These are phyloP conservation scores for Paedocypris sp. DNA, from an alignment of 2,113 vertebrate species.

Conservation along the genomic window DNA sequence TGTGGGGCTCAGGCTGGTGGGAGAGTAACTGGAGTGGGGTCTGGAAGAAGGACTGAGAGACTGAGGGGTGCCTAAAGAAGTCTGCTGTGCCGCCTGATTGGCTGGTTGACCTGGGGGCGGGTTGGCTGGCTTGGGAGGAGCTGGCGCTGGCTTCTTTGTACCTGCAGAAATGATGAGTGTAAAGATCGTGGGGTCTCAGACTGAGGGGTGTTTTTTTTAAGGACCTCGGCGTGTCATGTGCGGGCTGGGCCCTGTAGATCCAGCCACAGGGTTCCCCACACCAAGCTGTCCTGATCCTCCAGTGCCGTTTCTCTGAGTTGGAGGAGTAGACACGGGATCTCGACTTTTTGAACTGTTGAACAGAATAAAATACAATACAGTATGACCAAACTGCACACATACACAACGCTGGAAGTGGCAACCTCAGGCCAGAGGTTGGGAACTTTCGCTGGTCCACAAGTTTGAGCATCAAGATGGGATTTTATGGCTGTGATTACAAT, in stretches of 20 bases:
- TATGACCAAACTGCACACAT: too few relatives aligned
- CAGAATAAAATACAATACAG: background rate
- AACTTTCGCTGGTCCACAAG: too few relatives aligned
- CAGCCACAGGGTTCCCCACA: conserved; percentile 45
- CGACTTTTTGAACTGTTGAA: conserved; percentile 54
- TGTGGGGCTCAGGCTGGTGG: conserved; percentile 49
- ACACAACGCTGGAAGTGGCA: too few relatives aligned
- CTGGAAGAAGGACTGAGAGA: conserved; percentile 65
- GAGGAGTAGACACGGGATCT: conserved; percentile 59
- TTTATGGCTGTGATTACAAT: too few relatives aligned
- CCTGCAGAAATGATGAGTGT: conserved; percentile 52
- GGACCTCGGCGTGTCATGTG: conserved; percentile 78
- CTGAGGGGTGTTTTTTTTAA: too few relatives aligned
- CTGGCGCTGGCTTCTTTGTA: conserved; percentile 87
- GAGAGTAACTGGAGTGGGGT: conserved; percentile 58
- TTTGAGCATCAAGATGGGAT: too few relatives aligned
- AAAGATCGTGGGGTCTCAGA: too few relatives aligned
- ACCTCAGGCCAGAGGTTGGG: too few relatives aligned
- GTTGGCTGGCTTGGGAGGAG: conserved; percentile 85
- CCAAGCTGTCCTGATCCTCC: conserved; percentile 59
- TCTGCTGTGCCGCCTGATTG: conserved; percentile 47
- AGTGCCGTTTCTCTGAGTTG: conserved; percentile 65
- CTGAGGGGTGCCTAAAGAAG: conserved; percentile 52
- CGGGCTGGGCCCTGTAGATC: conserved; percentile 77
- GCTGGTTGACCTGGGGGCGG: conserved; percentile 71